Evolutionary conservation across 2,113 vertebrate genomes (phyloP), one percentile per base, ranked within the genome.

Genomic region (Mormyrus iriodes): DNA sequence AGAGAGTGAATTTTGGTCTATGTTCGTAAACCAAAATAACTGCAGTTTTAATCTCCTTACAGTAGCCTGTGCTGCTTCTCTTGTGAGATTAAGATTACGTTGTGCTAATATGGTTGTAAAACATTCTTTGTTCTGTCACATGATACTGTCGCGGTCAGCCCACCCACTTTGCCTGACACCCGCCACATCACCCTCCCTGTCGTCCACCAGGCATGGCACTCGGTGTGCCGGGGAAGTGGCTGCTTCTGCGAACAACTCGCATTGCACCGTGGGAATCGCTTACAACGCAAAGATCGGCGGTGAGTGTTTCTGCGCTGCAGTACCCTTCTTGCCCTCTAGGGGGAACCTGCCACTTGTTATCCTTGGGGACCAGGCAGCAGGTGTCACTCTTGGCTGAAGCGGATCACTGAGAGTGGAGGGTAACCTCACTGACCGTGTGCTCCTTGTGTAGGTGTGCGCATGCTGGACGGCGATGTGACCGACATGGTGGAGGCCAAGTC

Each of bases 401-500:
- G 35, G 39, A 84, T 21, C 42, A 2, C 79, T 39, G 35, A 31
- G 69, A 6, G 12, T 1, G 6, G 69, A 42, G 69, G 35, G 31
- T 76, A 31, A 42, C 15, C 73, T 79, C 35, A 10, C 15, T 42
- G 73, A 42, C 5, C 31, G 15, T 0, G 15, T 79, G 15, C 82
- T 48, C 42, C 44, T 46, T 90, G 69, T 27, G 51, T 93, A 99
- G 98, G 98, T 86, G 98, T 99, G 48, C 96, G 98, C 8, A 99
- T 99, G 98, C 95, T 99, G 94, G 98, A 99, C 0, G 98, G 98
- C 89, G 98, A 99, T 15, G 98, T 99, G 87, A 99, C 98, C 0
- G 98, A 99, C 93, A 99, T 99, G 98, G 98, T 99, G 49, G 98
- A 99, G 93, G 98, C 98, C 0, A 98, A 98, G 90, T 99, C 98